Evolutionary conservation across 2,888 invertebrate genomes (phyloP), one percentile per base, ranked within the genome.

Genomic region (Oscheius sp.): DNA sequence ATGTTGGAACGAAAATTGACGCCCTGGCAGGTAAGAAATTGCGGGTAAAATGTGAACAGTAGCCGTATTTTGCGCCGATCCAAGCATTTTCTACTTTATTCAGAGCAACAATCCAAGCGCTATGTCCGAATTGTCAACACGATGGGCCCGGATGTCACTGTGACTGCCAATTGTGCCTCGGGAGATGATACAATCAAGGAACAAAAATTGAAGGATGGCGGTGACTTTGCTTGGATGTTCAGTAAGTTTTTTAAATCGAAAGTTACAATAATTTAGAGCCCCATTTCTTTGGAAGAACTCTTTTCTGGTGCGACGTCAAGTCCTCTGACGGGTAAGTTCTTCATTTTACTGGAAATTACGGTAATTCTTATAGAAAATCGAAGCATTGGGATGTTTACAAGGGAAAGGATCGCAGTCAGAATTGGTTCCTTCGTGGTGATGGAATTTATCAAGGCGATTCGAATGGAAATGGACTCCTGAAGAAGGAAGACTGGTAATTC

Each of bases 311-410:
- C 18, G 27, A 25, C 12, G 41, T 59, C 9, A 23, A 12, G 27
- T 25, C 59, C 1, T 16, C 12, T 2, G 27, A 59, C 41, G 59
- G 35, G 35, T 35, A 9, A 9, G 35, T 35, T 35, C 3, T 9
- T 35, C 35, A 35, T 35, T 35, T 35, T 3, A 35, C 9, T 9
- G 3, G 35, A 6, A 35, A 35, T 9, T 9, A 3, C 3, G 35
- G n/a, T n/a, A n/a, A 35, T 35, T 35, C 9, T 35, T 35, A 35
- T 35, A 35, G 59, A 59, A 59, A 59, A 18, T 35, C 16, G 23
- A 41, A 29, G 12, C 59, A 59, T 12, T 59, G 29, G 35, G 59
- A 59, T 18, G 59, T 41, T 29, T 59, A 41, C 35, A 59, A 59
- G 23, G 59, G 27, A 25, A 18, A 35, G 27, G 18, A 18, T 12